These are phyloP conservation scores for Macrocentrus cingulum DNA, from an alignment of 1,140 invertebrate species.

Conservation along the genomic window DNA sequence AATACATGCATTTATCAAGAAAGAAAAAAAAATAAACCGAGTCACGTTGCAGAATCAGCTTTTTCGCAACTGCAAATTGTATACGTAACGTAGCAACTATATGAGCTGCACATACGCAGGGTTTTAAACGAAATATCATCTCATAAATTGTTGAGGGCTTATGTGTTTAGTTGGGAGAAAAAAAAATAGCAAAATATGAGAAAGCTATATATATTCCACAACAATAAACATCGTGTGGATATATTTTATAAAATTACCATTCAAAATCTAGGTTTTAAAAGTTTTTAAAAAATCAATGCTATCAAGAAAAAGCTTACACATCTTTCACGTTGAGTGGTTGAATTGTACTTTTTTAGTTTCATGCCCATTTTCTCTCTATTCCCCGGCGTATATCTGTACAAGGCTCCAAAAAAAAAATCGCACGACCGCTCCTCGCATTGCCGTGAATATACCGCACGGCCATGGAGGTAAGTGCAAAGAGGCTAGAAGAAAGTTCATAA, in stretches of 20 bases:
- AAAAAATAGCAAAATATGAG: not conserved
- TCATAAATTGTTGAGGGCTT: conserved; percentile 32
- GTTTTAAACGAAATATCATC: conserved; percentile 35
- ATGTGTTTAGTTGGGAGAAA: not conserved
- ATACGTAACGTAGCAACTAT: conserved; percentile 29
- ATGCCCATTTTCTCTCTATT: not conserved
- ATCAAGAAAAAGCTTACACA: not conserved
- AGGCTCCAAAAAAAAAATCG: not conserved
- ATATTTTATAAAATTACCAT: no score
- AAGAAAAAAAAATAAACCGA: conserved; percentile 23
- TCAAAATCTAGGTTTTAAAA: no score
- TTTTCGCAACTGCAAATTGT: conserved; percentile 28
- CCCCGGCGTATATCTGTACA: not conserved
- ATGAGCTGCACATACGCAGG: conserved; percentile 24
- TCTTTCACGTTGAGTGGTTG: not conserved
- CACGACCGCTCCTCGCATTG: not conserved
- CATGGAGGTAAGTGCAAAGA: conserved; percentile 25
- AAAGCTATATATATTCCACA: not conserved
- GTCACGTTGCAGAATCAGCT: conserved; percentile 18
- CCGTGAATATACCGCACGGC: not conserved
- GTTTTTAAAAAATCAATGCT: no score
- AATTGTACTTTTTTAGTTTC: not conserved
- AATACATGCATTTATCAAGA: not conserved
- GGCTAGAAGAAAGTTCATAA: conserved; percentile 35
- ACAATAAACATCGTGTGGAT: not conserved